Evolutionary conservation across 2,797 vertebrate species (phyloP), one percentile per base, ranked within the genome.

Genomic region (Pseudomugil tenellus): DNA sequence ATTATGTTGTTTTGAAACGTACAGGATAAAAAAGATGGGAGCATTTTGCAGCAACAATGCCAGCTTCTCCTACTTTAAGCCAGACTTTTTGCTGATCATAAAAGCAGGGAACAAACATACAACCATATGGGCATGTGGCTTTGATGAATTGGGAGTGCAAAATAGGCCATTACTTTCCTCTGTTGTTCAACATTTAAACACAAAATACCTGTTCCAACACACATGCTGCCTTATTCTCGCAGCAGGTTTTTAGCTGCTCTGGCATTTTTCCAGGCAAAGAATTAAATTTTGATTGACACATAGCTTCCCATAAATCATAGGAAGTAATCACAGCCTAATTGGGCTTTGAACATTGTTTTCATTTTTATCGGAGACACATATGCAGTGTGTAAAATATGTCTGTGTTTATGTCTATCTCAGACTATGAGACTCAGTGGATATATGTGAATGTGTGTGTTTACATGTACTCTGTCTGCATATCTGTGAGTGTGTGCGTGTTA

Each of bases 401-500:
- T 60, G 29, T 74, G 67, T 81, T 69, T 83, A 52, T 82, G 69
- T 70, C 61, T 67, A 46, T 63, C 70, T 72, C 58, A 43, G 64
- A 57, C 55, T 63, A 49, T 28, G 66, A 63, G 58, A 46, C 74
- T 58, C 39, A 41, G 59, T 59, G 58, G 55, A 66, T 63, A 54
- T 76, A 58, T 59, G 52, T 29, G 63, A 43, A 53, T 29, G 32
- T 72, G 68, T 83, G 63, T 67, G 57, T 80, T 59, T 51, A 61
- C 71, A 59, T 68, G 43, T 74, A 66, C 74, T 54, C 12, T 72
- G 70, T 84, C 79, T 86, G 77, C 49, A 71, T 84, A 72, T 91
- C 71, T 89, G 76, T 32, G 37, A 25, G 77, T 60, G 48, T 70
- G 79, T 49, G 94, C 92, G 92, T 94, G 94, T 93, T 94, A 92